These are phyloP conservation scores for Venusia cambrica DNA, from an alignment of 2,888 invertebrate genomes.

Conservation along the genomic window DNA sequence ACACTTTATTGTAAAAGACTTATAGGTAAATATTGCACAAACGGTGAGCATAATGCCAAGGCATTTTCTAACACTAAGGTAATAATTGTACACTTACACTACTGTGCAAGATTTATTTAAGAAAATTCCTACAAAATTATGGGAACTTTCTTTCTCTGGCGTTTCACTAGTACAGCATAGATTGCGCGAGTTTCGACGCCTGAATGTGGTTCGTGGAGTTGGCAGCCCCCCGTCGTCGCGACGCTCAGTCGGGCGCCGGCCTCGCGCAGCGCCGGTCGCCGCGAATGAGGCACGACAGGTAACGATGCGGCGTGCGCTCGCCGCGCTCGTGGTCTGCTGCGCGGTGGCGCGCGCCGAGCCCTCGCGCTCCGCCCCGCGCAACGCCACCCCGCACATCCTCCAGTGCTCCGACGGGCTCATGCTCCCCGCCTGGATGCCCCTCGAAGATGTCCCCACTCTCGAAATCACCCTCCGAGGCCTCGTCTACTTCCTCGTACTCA, in stretches of 20 bases:
- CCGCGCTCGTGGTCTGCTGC: slow-evolving; percentile 68
- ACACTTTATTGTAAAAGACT: too few relatives aligned
- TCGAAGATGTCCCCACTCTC: slow-evolving; percentile 85
- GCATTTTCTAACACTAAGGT: too few relatives aligned
- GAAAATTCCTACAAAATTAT: too few relatives aligned
- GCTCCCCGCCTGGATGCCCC: slow-evolving; percentile 94
- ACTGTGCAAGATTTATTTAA: too few relatives aligned
- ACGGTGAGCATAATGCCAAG: too few relatives aligned
- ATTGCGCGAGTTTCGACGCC: too few relatives aligned
- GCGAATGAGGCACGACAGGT: slow-evolving; percentile 55
- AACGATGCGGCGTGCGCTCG: slow-evolving; percentile 76
- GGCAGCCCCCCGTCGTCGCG: too few relatives aligned
- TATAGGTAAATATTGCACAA: too few relatives aligned
- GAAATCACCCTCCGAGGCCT: slow-evolving; percentile 92
- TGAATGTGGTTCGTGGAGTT: too few relatives aligned
- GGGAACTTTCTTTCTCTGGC: too few relatives aligned
- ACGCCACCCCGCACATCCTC: slow-evolving; percentile 60
- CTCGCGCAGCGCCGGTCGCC: slow-evolving; percentile 72
- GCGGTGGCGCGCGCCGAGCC: slow-evolving; percentile 69
- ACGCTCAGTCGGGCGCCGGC: slow-evolving; percentile 76
- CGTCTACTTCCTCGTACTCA: slow-evolving; percentile 93
- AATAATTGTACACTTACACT: too few relatives aligned
- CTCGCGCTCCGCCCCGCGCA: slow-evolving; percentile 59
- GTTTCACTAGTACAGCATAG: too few relatives aligned
- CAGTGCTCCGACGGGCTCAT: slow-evolving; percentile 92